Conservation (phyloP, 2,888 invertebrate genomes). For the Troilus luridus region DNA sequence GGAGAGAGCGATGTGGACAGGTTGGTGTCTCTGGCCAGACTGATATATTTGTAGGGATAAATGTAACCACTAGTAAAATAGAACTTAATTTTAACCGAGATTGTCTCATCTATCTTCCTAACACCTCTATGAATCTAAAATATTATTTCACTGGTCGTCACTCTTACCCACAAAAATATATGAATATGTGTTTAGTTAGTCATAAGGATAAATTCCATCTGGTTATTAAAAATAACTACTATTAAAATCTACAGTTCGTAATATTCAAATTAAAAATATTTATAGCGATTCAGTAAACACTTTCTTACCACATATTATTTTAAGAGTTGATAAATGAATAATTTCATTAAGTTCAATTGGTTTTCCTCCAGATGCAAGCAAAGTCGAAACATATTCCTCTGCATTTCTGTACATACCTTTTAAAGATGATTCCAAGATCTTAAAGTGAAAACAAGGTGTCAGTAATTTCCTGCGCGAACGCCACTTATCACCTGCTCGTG, state of each 20-base stretch:
- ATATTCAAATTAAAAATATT: neutral
- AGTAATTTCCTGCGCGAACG: slow-evolving; percentile 54
- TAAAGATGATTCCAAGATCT: slow-evolving; percentile 46
- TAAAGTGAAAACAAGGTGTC: slow-evolving; percentile 55
- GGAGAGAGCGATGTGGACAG: too few species aligned
- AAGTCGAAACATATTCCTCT: neutral
- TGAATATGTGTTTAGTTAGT: too few species aligned
- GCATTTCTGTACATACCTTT: neutral
- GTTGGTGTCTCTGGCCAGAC: too few species aligned
- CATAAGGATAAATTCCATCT: too few species aligned
- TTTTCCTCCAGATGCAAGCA: slow-evolving; percentile 22
- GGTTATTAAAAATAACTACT: too few species aligned
- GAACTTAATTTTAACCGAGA: too few species aligned
- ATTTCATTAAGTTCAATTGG: neutral
- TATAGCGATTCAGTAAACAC: neutral
- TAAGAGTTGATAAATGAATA: neutral
- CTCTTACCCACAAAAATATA: too few species aligned
- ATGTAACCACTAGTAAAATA: too few species aligned
- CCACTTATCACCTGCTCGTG: slow-evolving; percentile 52
- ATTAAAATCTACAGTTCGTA: neutral
- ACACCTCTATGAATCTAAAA: too few species aligned
- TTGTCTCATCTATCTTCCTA: too few species aligned
- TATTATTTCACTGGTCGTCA: too few species aligned
- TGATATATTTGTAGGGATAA: too few species aligned
- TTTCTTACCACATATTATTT: slow-evolving; percentile 47